Evolutionary conservation across 1,140 invertebrate genomes (phyloP), one percentile per base, ranked within the genome.

Genomic region (Bombyx mandarina): DNA sequence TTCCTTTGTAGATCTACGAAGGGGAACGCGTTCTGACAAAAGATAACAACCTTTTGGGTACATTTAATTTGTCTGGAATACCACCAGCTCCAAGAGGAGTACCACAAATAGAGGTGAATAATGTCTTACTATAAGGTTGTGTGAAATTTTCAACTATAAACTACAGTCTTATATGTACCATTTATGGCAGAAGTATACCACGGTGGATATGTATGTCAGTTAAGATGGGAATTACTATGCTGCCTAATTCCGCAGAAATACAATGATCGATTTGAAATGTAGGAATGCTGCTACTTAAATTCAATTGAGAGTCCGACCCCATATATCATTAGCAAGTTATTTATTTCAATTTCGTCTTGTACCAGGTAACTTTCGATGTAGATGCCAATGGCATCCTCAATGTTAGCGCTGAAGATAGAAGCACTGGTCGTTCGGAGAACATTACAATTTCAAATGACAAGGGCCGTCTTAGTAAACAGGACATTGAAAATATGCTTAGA

Each of bases 401-500:
- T 75, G 95, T 97, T 0, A 92, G 92, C 3, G 95, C 95, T 7
- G 90, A 92, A 72, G 95, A 97, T 63, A 91, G 88, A 64, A 94
- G 93, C 57, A 95, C 93, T 3, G 94, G 94, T 18, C 93, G 91
- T 57, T 91, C 91, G 2, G 93, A 95, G 71, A 92, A 91, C 66
- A 94, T 95, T 58, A 93, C 94, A 42, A 98, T 98, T 57, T 96
- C 94, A 26, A 98, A 98, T 73, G 97, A 98, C 75, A 98, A 97
- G 79, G 96, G 97, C 3, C 91, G 97, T 22, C 88, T 98, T 3
- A 93, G 92, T 26, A 96, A 97, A 75, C 94, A 94, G 35, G 96
- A 98, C 69, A 98, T 98, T 66, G 96, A 98, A 69, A 89, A 93
- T 43, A 99, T 98, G 97, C 89, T 99, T 8, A 81, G 89, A n/a